Base-by-base conservation (phyloP, 2,797 vertebrate genomes). In the Cuculus canorus region DNA sequence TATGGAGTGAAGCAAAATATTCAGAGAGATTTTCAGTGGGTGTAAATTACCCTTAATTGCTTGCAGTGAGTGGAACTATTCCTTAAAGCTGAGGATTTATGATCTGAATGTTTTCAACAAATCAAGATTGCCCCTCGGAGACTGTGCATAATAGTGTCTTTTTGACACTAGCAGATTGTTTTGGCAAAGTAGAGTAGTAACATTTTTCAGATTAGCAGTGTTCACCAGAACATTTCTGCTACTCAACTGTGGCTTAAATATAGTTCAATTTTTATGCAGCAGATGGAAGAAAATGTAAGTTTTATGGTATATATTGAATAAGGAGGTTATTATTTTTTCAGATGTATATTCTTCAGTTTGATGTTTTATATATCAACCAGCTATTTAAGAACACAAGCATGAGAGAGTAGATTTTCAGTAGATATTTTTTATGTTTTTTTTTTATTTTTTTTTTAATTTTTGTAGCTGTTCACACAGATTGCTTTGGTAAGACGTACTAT, bases 41-140 rank as follows among this genome's bases (percentile, higher is more conserved):
- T 96, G 93, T 95, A 94, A 95, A 93, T 95, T 93, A 90, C 41
- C 50, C 90, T 95, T 97, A 95, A 95, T 95, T 96, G 61, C 88
- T 89, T 95, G 47, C 61, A 94, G 65, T 53, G 72, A 81, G 53
- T 75, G 43, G 69, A 77, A 64, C 61, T 86, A 60, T 87, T 96
- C 57, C 86, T 92, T 94, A 82, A 88, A 95, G 57, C 35, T 82
- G 72, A 95, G 48, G 78, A 95, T 68, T 94, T 83, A 90, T 68
- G 88, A 87, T 82, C 23, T 71, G 81, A 88, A 77, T 95, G 53
- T 92, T 95, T 96, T 83, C 93, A 68, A 80, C 75, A 95, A 71
- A 94, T 90, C 88, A 95, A 88, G 71, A 93, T 94, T 95, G 75
- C 50, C 93, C 83, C 86, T 80, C 6, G 1, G 96, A 97, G 92